phyloP scores from a whole-genome alignment of 2,888 invertebrate genomes.

The Clanis bilineata region DNA sequence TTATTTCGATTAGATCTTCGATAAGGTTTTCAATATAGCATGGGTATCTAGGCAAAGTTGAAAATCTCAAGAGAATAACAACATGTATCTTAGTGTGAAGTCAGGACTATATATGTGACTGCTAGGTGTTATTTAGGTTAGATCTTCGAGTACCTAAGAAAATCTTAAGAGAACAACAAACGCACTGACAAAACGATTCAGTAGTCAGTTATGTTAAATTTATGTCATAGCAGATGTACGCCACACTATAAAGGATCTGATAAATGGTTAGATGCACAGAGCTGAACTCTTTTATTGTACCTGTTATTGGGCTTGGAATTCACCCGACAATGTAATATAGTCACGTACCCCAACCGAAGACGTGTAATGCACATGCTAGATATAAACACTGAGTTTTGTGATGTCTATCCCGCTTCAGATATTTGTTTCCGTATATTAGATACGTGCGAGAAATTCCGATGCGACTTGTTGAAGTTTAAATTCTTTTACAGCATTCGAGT shows the following conservation, averaged over 20 bases:
- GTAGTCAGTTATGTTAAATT: no score
- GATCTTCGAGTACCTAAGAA: no score
- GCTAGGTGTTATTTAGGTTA: no score
- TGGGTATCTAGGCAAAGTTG: no score
- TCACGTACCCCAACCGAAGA: constrained; percentile 16
- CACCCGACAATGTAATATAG: background rate
- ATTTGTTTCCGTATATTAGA: constrained; percentile 11
- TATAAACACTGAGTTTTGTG: constrained; percentile 22
- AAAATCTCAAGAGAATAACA: no score
- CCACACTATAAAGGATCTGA: background rate
- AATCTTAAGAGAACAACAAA: no score
- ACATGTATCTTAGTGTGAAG: no score
- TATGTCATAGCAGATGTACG: no score
- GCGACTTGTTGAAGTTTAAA: background rate
- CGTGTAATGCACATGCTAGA: constrained; percentile 24
- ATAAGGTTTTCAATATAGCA: no score
- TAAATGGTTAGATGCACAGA: background rate
- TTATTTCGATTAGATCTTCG: no score
- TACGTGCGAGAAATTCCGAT: background rate
- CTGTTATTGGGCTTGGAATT: background rate
- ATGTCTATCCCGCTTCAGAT: background rate
- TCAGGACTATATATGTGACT: no score
- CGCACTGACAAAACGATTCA: no score
- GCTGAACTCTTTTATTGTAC: background rate
- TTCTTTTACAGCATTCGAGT: background rate